Base-by-base conservation (phyloP, 2,797 vertebrate genomes). In the Sebastes reedi region DNA sequence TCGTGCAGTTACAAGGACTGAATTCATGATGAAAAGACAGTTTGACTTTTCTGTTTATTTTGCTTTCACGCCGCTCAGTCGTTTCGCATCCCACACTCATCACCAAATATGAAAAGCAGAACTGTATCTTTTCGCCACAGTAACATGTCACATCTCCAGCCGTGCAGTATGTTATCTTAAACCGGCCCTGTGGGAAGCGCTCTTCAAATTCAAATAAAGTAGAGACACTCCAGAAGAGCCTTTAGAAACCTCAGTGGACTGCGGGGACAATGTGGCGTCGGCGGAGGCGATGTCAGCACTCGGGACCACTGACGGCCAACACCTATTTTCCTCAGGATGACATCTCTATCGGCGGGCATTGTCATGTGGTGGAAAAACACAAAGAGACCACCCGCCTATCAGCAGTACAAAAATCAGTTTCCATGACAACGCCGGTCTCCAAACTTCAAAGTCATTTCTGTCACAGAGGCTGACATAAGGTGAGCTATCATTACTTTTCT, bases 311-410 rank as follows among this genome's bases (percentile, higher is more conserved):
- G 88, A 90, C 50, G 85, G 84, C 75, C 88, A 83, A 87, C 89
- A 88, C 81, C 86, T 91, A 85, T 86, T 92, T 89, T 85, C 84
- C 84, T 80, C 67, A 75, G 81, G 85, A 80, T 91, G 90, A 93
- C 88, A 93, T 94, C 91, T 94, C 92, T 89, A 93, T 93, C 79
- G 13, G 83, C 36, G 71, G 84, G 42, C 77, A 89, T 90, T 90
- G 88, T 92, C 92, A 90, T 80, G 76, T 77, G 55, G 73, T 72
- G 50, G 56, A 68, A 77, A 88, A 87, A 83, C 77, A 88, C 85
- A 85, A 84, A 87, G 77, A 88, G 72, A 72, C 80, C 67, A 62
- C 72, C 62, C 46, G 42, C 79, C 84, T 80, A 80, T 77, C 86
- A 90, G 87, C 56, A 22, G 85, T 68, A 83, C 67, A 82, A 88